Base-by-base conservation (phyloP, 2,113 vertebrate species). In the Platysternon megacephalum region DNA sequence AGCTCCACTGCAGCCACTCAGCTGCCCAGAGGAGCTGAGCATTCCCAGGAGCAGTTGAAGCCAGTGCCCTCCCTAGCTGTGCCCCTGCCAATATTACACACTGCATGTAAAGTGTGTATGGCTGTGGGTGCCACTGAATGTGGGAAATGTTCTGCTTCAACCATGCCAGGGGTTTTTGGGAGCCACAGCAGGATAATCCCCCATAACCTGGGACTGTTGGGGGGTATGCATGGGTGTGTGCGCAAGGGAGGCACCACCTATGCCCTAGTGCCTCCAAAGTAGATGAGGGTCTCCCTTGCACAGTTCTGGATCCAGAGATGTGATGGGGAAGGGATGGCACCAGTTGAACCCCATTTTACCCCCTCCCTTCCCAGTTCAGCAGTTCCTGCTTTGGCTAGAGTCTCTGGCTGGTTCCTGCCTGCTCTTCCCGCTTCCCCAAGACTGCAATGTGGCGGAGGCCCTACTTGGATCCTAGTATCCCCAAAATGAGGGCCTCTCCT, bases 191-290 rank as follows among this genome's bases (percentile, higher is more conserved):
- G 35, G 61, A n/a, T 16, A 68, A 16, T 68, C 32, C 35, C 7
- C 2, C 3, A 35, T n/a, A 35, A 68, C 61, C 14, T 17, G 14
- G 61, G 61, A n/a, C 61, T n/a, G 29, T 35, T n/a, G 61, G 32
- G 61, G 17, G 7, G 4, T 35, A 65, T 17, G 61, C 29, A 16
- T 65, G 61, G 61, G 14, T 3, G 32, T 19, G 35, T 9, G 35
- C 9, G 35, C 16, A 68, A 19, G 35, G 11, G 48, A 93, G 12
- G 19, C 72, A 4, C 1, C 4, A 1, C 4, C 35, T 11, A 21
- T 1, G 1, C 84, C 74, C n/a, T 79, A 21, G 32, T 0, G 1
- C 6, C 11, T 52, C 39, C 0, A 44, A 85, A n/a, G 21, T 28
- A n/a, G 35, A 35, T 86, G 32, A 46, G 17, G 51, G 11, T 82